Percentiles rank a stretch among this genome's conserved stretches.
Conservation (phyloP, 2,113 vertebrate genomes). For the Aplodontia rufa region DNA sequence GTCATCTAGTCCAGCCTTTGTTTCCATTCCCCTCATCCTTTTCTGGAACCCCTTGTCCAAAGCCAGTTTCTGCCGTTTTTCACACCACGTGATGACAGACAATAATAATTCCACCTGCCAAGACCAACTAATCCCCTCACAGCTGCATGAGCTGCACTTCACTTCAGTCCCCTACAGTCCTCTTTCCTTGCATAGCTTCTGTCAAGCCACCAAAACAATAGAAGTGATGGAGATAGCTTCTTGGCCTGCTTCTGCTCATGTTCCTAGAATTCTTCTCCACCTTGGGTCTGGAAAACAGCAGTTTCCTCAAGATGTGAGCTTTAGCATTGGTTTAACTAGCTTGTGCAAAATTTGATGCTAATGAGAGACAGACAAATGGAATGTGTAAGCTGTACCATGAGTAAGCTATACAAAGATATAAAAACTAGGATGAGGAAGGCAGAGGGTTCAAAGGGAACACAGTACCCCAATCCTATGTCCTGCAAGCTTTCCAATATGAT, state of each 20-base stretch:
- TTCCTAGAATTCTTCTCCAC: neutral
- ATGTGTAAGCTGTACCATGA: neutral
- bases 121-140: constrained; percentile 38
- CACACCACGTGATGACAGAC: constrained; percentile 45
- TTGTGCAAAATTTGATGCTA: neutral
- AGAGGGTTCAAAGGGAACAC: neutral
- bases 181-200: neutral
- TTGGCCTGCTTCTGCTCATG: neutral
- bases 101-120: constrained; percentile 52
- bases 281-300: neutral
- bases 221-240: neutral
- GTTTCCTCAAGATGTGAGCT: neutral
- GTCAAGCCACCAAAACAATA: neutral
- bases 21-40: neutral
- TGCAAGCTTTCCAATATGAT: neutral
- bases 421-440: neutral
- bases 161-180: neutral
- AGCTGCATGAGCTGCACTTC: constrained; percentile 35
- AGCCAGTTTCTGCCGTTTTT: constrained; percentile 32
- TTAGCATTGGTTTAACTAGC: neutral
- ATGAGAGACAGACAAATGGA: neutral
- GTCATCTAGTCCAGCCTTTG: neutral
- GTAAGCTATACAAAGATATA: neutral
- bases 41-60: neutral
- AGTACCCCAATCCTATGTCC: neutral